These are phyloP conservation scores for Pocillopora verrucosa DNA, from an alignment of 64 coral and sea anemone species.

Conservation along the genomic window DNA sequence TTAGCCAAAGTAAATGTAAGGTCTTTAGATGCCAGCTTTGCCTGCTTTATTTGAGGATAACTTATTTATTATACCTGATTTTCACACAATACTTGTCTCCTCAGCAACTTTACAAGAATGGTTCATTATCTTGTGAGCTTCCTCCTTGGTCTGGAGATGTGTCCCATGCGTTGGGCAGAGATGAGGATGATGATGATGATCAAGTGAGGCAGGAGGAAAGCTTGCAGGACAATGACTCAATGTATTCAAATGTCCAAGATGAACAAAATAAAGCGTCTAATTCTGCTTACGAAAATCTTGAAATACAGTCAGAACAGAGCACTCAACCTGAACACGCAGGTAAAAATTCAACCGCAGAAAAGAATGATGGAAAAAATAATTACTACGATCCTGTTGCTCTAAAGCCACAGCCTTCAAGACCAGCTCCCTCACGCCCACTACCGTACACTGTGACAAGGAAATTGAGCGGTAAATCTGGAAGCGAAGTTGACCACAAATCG, in stretches of 20 bases:
- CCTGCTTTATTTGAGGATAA: too few relatives aligned
- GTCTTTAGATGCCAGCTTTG: too few relatives aligned
- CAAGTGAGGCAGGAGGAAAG: not conserved
- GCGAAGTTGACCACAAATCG: too few relatives aligned
- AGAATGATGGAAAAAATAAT: not conserved
- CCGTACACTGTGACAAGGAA: slow-evolving; percentile 15
- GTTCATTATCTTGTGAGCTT: slow-evolving; percentile 11
- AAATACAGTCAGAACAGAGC: not conserved
- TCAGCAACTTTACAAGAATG: slow-evolving; percentile 70
- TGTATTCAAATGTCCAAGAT: slow-evolving; percentile 3
- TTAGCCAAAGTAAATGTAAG: too few relatives aligned
- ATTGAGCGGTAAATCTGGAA: not conserved
- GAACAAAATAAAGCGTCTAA: not conserved
- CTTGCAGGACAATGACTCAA: not conserved
- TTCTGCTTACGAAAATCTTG: not conserved
- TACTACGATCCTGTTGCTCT: not conserved
- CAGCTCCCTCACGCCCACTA: not conserved
- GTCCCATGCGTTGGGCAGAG: not conserved
- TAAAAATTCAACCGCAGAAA: not conserved
- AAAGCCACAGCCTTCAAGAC: not conserved
- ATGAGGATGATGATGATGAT: not conserved
- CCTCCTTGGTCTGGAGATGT: slow-evolving; percentile 58
- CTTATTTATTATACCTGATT: not conserved
- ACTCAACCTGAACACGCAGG: not conserved
- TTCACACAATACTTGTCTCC: not conserved